These are phyloP conservation scores for Planiliza haematocheilus DNA, from an alignment of 2,113 vertebrate genomes.

Conservation along the genomic window DNA sequence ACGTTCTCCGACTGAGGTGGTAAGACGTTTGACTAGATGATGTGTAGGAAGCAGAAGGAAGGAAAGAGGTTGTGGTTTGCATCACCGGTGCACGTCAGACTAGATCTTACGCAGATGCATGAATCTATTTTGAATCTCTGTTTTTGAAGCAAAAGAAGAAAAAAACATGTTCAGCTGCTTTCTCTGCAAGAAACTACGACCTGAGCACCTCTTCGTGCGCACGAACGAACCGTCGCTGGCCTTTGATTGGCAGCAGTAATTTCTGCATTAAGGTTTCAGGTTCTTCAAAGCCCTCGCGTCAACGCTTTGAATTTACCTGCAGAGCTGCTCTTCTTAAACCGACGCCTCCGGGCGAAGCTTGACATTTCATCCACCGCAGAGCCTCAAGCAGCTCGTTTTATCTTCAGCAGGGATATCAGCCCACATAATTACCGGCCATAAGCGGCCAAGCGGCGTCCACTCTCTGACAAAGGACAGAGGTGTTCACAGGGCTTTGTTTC, in stretches of 20 bases:
- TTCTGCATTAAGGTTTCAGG: not conserved
- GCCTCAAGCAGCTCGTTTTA: conserved; percentile 3
- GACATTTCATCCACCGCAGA: not conserved
- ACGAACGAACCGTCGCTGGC: too few relatives aligned
- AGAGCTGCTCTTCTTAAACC: conserved; percentile 2
- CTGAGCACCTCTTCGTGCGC: not conserved
- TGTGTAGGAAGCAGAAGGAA: too few relatives aligned
- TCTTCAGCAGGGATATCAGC: conserved; percentile 24
- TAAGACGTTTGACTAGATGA: too few relatives aligned
- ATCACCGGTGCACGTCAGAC: too few relatives aligned
- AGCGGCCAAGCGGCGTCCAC: conserved; percentile 14
- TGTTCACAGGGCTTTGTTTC: conserved; percentile 6
- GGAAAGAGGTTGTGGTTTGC: too few relatives aligned
- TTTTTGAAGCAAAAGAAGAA: too few relatives aligned
- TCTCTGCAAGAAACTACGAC: too few relatives aligned
- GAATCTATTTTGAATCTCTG: too few relatives aligned
- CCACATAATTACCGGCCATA: conserved; percentile 24
- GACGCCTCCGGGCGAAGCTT: conserved; percentile 27
- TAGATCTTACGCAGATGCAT: too few relatives aligned
- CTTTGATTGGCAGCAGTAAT: not conserved
- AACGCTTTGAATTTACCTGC: conserved; percentile 8
- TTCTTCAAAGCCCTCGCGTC: conserved; percentile 23
- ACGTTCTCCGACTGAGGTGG: too few relatives aligned
- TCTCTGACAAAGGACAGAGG: conserved; percentile 26
- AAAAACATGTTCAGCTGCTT: too few relatives aligned